Evolutionary conservation across 1,140 invertebrate species (phyloP).

Genomic region (Apis cerana): DNA sequence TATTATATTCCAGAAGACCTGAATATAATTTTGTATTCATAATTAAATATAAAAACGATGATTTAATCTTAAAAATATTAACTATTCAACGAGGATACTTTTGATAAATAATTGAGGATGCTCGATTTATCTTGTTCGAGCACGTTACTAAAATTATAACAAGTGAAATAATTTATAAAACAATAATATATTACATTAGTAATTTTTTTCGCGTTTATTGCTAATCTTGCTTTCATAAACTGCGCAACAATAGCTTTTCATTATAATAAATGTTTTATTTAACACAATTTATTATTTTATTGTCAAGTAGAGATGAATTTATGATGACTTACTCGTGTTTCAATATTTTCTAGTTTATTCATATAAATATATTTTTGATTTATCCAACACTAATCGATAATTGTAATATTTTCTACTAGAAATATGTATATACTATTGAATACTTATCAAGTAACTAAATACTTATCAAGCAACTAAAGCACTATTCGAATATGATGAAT

Average conservation of each 20-base stretch:
- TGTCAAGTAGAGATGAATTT: too few relatives aligned
- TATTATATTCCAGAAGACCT: too few relatives aligned
- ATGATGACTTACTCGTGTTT: too few relatives aligned
- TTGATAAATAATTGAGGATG: too few relatives aligned
- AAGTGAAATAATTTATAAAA: constrained; percentile 11
- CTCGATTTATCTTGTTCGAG: background rate
- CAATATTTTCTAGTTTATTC: background rate
- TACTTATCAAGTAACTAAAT: background rate
- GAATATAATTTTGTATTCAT: too few relatives aligned
- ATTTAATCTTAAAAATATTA: background rate
- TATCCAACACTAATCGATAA: background rate
- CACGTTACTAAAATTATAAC: background rate
- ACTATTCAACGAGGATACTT: background rate
- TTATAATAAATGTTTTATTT: too few relatives aligned
- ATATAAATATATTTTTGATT: background rate
- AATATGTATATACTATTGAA: background rate
- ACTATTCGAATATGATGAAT: background rate
- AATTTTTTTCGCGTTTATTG: background rate
- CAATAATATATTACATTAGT: constrained; percentile 6
- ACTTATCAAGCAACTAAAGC: background rate
- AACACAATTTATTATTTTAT: background rate
- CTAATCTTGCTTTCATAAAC: background rate
- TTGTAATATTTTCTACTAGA: background rate
- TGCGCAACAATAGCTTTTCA: background rate
- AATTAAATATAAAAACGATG: too few relatives aligned